A percentile compares a stretch with the other conserved stretches of the same genome.
Conservation (phyloP, 1,140 invertebrate species). For the Panonychus citri region DNA sequence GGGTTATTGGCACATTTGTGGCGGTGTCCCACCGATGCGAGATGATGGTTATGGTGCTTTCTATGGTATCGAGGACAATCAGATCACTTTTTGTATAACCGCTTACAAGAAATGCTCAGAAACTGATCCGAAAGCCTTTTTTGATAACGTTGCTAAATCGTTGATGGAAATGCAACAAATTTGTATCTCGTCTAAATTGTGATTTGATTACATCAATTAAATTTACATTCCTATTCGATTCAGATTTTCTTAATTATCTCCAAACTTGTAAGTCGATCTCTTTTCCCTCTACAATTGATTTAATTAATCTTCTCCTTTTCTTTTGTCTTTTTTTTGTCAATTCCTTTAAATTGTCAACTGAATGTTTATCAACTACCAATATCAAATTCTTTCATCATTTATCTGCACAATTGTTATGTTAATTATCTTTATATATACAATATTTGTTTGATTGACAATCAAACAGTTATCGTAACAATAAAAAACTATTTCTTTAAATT, state of each 20-base stretch:
- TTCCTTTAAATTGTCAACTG: too few relatives aligned
- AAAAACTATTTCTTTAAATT: too few relatives aligned
- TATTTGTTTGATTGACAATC: too few relatives aligned
- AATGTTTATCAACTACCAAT: too few relatives aligned
- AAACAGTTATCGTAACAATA: too few relatives aligned
- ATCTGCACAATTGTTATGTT: too few relatives aligned
- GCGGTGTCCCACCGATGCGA: slow-evolving; percentile 35
- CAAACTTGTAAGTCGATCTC: too few relatives aligned
- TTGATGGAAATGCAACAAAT: slow-evolving; percentile 17
- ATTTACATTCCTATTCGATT: background rate
- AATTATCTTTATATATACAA: too few relatives aligned
- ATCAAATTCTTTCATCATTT: too few relatives aligned
- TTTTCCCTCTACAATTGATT: too few relatives aligned
- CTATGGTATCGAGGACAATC: slow-evolving; percentile 28
- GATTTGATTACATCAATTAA: background rate
- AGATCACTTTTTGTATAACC: slow-evolving; percentile 20
- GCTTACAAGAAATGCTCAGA: slow-evolving; percentile 19
- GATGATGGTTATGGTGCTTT: slow-evolving; percentile 36
- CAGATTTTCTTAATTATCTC: background rate
- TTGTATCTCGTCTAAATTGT: background rate
- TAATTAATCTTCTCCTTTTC: too few relatives aligned
- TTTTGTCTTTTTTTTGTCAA: too few relatives aligned
- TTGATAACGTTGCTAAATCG: slow-evolving; percentile 10
- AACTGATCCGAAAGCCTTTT: slow-evolving; percentile 19
- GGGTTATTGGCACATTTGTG: slow-evolving; percentile 32